A percentile compares a stretch with the other conserved stretches of the same genome.
Conservation (phyloP, 2,888 invertebrate species). For the Noctua fimbriata region DNA sequence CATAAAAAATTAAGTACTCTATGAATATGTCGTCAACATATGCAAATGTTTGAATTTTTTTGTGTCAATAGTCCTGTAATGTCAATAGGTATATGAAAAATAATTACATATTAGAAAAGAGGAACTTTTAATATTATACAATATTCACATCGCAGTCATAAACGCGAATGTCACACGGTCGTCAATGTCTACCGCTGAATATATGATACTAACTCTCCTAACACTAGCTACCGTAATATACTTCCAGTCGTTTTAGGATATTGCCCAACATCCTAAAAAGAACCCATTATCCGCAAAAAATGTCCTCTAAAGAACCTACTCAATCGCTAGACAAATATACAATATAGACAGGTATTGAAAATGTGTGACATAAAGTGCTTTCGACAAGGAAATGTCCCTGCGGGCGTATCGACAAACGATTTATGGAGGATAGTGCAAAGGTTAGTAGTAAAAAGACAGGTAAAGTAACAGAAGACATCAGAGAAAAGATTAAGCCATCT, state of each 20-base stretch:
- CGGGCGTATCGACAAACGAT: slow-evolving; percentile 7
- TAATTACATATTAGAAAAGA: neutral
- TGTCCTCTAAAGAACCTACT: slow-evolving; percentile 3
- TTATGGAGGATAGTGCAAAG: slow-evolving; percentile 20
- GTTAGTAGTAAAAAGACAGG: slow-evolving; percentile 7
- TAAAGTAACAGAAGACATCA: neutral
- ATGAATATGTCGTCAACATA: slow-evolving; percentile 15
- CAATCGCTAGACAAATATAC: slow-evolving; percentile 17
- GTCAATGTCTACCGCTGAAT: slow-evolving; percentile 14
- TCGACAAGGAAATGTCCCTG: slow-evolving; percentile 13
- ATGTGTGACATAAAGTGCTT: slow-evolving; percentile 40
- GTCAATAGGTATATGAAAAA: neutral
- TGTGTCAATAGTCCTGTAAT: neutral
- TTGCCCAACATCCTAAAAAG: slow-evolving; percentile 12
- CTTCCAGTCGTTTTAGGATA: neutral
- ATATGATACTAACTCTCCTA: slow-evolving; percentile 7
- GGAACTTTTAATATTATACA: neutral
- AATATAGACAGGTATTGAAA: slow-evolving; percentile 15
- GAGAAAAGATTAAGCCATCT: neutral
- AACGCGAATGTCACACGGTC: slow-evolving; percentile 21
- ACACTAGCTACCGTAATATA: slow-evolving; percentile 1
- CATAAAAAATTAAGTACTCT: neutral
- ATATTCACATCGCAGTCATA: slow-evolving; percentile 8
- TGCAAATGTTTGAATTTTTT: slow-evolving; percentile 2
- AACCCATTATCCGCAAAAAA: slow-evolving; percentile 22